A percentile compares a stretch with the other conserved stretches of the same genome.
Conservation (phyloP, 2,888 invertebrate genomes). For the Cecidostiba fungosa region DNA sequence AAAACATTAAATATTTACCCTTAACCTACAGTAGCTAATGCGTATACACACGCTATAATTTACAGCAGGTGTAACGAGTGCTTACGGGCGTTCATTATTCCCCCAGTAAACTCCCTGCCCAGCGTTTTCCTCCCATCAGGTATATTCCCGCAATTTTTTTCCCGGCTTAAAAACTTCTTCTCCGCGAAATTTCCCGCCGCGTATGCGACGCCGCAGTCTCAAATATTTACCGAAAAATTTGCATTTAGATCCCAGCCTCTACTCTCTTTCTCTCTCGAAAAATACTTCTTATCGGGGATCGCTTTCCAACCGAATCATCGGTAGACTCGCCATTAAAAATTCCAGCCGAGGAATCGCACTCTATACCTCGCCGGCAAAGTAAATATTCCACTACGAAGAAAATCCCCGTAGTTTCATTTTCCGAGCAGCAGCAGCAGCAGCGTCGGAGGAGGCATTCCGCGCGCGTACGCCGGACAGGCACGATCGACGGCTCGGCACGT, state of each 20-base stretch:
- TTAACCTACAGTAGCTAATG: not conserved
- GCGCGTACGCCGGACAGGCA: constrained; percentile 11
- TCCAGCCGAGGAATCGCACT: constrained; percentile 5
- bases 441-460: not conserved
- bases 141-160: not conserved
- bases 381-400: constrained; percentile 12
- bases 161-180: not conserved
- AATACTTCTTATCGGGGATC: not conserved
- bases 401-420: not conserved
- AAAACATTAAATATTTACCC: not conserved
- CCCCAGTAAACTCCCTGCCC: not conserved
- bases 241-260: not conserved
- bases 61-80: not conserved
- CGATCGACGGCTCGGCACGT: constrained; percentile 11
- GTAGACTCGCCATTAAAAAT: not conserved
- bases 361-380: not conserved
- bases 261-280: not conserved
- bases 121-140: not conserved
- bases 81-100: not conserved
- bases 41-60: not conserved
- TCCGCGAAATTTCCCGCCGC: not conserved
- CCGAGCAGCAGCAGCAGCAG: not conserved
- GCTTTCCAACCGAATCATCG: not conserved
- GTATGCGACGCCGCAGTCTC: not conserved
- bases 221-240: constrained; percentile 16